Conservation (phyloP, 2,888 invertebrate species). For the Agrochola macilenta region DNA sequence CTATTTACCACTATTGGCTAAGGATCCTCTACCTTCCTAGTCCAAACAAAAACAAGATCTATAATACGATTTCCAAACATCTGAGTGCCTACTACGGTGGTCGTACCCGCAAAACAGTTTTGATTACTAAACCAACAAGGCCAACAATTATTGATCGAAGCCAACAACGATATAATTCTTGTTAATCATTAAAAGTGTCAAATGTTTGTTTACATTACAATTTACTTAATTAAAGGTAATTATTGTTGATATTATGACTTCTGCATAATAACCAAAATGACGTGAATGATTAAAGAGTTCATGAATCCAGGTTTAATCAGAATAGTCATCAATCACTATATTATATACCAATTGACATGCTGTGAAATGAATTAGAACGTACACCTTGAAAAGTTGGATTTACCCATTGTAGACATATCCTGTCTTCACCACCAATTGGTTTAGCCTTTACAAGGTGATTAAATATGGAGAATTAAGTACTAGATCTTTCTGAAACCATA, state of each 20-base stretch:
- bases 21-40: too few relatives aligned
- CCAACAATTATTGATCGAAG: too few relatives aligned
- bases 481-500: neutral
- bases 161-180: neutral
- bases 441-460: constrained; percentile 29
- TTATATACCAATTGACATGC: neutral
- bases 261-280: constrained; percentile 3
- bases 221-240: constrained; percentile 18
- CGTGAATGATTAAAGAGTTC: constrained; percentile 26
- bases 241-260: neutral
- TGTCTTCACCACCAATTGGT: constrained; percentile 34
- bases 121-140: neutral
- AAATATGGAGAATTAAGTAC: neutral
- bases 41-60: neutral
- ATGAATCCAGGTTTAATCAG: neutral
- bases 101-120: neutral
- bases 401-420: constrained; percentile 43
- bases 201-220: neutral
- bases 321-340: constrained; percentile 30
- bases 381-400: constrained; percentile 42
- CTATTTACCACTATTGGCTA: neutral
- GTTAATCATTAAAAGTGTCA: neutral
- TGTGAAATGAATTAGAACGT: constrained; percentile 45
- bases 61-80: neutral
- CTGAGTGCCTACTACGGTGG: neutral